Evolutionary conservation across 2,888 invertebrate genomes (phyloP), one percentile per base, ranked within the genome.

Genomic region (Limnephilus marmoratus): DNA sequence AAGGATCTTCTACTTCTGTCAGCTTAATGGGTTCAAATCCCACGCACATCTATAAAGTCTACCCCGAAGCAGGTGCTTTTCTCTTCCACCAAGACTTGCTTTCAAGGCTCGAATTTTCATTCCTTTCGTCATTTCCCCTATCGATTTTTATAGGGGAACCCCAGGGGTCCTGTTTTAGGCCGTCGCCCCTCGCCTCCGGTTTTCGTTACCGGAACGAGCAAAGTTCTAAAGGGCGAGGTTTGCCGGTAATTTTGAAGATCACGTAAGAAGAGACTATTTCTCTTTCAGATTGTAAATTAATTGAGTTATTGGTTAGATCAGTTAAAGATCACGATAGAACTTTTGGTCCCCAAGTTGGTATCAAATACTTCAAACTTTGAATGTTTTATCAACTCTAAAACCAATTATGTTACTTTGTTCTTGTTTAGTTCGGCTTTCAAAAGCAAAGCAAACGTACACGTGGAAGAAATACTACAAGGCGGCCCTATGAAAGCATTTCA

Each of bases 51-150:
- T 24, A 37, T 83, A 34, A 34, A 83, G 34, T 83, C n/a, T 37
- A 37, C 11, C 83, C 15, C 24, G 24, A 83, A 37, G 41, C 83
- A 83, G 68, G 24, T 68, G 68, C n/a, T 68, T 83, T 83, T 83
- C 83, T 83, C 37, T 88, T 88, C 88, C 88, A 7, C 34, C 24
- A 7, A n/a, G n/a, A n/a, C n/a, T 68, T 24, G 68, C 88, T 86
- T 86, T 53, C 31, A 68, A 80, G 68, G 24, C 68, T 80, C 34
- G 29, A 37, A 34, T 53, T 88, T 87, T 88, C 88, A 31, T 88
- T 88, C 88, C 88, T 37, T 34, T 37, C 80, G 88, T 34, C 34
- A 88, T 88, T 88, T 88, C 88, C 88, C 88, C 68, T 80, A 88
- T 88, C 88, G 88, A 88, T 88, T 68, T 88, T 68, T 31, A 53